A percentile compares a stretch with the other conserved stretches of the same genome.
Evolutionary conservation across 2,113 vertebrate genomes (phyloP).

Genomic region (Ciconia maguari): DNA sequence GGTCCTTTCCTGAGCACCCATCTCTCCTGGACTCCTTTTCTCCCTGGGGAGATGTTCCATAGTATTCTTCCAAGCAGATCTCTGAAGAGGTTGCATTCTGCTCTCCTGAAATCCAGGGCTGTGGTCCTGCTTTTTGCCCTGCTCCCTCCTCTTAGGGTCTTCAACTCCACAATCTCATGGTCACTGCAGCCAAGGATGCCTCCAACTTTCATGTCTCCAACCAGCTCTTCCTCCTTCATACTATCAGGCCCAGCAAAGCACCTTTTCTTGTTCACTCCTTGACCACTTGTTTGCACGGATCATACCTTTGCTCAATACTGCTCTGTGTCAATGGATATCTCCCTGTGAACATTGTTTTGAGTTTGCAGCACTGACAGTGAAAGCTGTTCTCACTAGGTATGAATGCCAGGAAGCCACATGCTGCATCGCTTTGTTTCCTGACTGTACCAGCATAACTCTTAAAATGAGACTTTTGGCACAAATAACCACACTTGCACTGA

Average conservation of each 20-base stretch:
- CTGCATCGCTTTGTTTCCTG: not conserved
- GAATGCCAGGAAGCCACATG: constrained; percentile 17
- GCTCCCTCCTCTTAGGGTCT: not conserved
- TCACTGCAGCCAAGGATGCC: not conserved
- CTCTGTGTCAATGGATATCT: not conserved
- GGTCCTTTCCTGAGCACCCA: not conserved
- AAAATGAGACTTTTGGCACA: constrained; percentile 21
- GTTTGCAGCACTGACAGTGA: not conserved
- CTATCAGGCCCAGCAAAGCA: not conserved
- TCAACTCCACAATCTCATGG: not conserved
- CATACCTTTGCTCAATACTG: not conserved
- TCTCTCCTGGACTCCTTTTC: not conserved
- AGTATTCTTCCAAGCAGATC: not conserved
- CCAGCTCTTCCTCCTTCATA: not conserved
- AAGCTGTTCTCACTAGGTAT: not conserved
- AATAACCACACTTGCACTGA: not conserved
- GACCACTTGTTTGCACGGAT: not conserved
- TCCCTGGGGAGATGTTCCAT: not conserved
- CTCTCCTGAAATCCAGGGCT: not conserved
- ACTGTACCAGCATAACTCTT: not conserved
- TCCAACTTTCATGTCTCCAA: rapidly evolving
- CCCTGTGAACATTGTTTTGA: not conserved
- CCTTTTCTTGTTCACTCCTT: not conserved
- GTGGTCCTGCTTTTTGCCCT: not conserved
- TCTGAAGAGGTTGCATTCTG: not conserved